Conservation (phyloP, 1,140 invertebrate species). For the Drosophila sechellia region DNA sequence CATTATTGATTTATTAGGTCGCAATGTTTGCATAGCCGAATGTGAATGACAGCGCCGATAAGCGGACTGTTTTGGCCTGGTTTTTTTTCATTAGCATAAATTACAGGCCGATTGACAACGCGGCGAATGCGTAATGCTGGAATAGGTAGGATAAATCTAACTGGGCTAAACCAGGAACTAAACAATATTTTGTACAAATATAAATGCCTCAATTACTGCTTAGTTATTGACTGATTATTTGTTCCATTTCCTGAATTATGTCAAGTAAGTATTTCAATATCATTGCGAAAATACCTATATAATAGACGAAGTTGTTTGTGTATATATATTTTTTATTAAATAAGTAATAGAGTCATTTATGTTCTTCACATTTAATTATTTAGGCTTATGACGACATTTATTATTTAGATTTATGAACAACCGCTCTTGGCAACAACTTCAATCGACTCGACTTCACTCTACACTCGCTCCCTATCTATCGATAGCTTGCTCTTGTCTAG, state of each 20-base stretch:
- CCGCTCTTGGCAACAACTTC: no score
- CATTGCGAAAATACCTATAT: background rate
- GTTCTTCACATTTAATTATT: no score
- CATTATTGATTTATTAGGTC: constrained; percentile 68
- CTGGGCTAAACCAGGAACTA: background rate
- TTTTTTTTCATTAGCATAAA: constrained; percentile 73
- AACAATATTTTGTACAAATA: background rate
- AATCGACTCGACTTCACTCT: no score
- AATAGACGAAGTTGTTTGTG: background rate
- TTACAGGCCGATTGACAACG: constrained; percentile 22
- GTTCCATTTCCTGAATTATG: no score
- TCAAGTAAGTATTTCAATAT: background rate
- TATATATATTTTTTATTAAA: no score
- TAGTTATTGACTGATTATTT: no score
- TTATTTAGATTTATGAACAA: no score
- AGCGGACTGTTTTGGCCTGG: constrained; percentile 39
- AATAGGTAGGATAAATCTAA: constrained; percentile 3
- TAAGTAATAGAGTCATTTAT: no score
- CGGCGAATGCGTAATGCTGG: constrained; percentile 8
- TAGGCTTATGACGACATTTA: no score
- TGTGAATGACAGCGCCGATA: constrained; percentile 50
- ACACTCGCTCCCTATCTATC: no score
- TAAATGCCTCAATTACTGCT: no score
- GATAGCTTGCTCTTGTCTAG: no score
- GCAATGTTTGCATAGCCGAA: constrained; percentile 35